Evolutionary conservation across 1,140 invertebrate species (phyloP).

Genomic region (Drosophila guanche): DNA sequence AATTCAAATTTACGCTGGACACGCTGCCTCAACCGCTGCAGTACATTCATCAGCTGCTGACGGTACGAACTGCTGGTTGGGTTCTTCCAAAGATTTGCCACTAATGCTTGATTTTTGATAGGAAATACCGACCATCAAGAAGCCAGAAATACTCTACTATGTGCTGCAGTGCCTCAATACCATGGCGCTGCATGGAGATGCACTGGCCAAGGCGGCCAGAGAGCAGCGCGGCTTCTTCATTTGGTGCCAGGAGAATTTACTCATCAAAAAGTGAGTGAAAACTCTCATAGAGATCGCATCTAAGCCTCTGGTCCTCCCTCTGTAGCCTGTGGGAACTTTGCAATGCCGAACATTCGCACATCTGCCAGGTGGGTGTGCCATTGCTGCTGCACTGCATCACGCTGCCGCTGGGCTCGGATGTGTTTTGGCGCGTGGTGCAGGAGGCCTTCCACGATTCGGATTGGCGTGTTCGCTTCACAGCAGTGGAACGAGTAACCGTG

Average conservation of each 20-base stretch:
- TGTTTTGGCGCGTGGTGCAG: constrained; percentile 97
- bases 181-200: constrained; percentile 96
- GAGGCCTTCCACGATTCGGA: constrained; percentile 95
- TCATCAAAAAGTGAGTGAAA: constrained; percentile 94
- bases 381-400: constrained; percentile 97
- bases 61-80: constrained; percentile 85
- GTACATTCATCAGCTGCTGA: constrained; percentile 94
- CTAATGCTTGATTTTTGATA: constrained; percentile 12
- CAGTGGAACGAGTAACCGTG: constrained; percentile 96
- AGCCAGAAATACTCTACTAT: constrained; percentile 97
- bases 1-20: constrained; percentile 95
- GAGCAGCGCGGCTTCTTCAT: constrained; percentile 98
- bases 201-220: constrained; percentile 92
- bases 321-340: constrained; percentile 96
- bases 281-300: rapidly evolving
- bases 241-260: constrained; percentile 97
- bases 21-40: constrained; percentile 96
- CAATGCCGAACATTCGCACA: constrained; percentile 96
- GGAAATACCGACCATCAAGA: constrained; percentile 92
- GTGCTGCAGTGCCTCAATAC: constrained; percentile 96
- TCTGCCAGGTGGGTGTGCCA: constrained; percentile 94
- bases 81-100: neutral
- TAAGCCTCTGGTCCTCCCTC: neutral
- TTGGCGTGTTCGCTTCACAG: constrained; percentile 95
- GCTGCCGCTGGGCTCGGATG: constrained; percentile 94